Conservation (phyloP, 2,888 invertebrate genomes). For the Branchipolynoe longqiensis region DNA sequence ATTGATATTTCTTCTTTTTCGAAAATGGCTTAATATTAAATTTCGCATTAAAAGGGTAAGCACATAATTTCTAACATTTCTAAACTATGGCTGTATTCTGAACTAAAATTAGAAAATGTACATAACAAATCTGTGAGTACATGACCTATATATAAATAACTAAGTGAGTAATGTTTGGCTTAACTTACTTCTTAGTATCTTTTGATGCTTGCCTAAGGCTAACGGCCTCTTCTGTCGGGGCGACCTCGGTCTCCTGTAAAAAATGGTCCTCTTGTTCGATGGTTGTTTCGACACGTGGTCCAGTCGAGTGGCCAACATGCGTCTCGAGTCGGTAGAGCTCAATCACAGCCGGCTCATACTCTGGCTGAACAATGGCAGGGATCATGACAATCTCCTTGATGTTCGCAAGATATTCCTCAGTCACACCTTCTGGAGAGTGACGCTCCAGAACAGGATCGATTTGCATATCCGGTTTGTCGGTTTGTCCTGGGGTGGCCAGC, state of each 20-base stretch:
- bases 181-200: no score
- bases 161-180: no score
- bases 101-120: no score
- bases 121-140: no score
- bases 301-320: slow-evolving; percentile 54
- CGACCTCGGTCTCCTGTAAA: slow-evolving; percentile 59
- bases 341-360: slow-evolving; percentile 67
- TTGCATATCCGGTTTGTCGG: slow-evolving; percentile 63
- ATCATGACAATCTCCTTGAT: slow-evolving; percentile 69
- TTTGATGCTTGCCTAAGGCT: slow-evolving; percentile 39
- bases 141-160: no score
- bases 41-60: no score
- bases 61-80: no score
- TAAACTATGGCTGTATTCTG: no score
- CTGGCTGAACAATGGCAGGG: slow-evolving; percentile 65
- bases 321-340: slow-evolving; percentile 68
- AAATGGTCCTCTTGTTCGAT: slow-evolving; percentile 53
- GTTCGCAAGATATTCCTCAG: slow-evolving; percentile 66
- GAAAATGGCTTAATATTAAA: no score
- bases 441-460: slow-evolving; percentile 63
- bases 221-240: slow-evolving; percentile 55
- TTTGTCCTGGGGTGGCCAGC: slow-evolving; percentile 7
- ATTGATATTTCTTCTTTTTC: no score
- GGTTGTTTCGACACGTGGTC: slow-evolving; percentile 30
- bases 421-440: slow-evolving; percentile 61